A percentile compares a stretch with the other conserved stretches of the same genome.
phyloP scores from a whole-genome alignment of 2,113 vertebrate genomes.

The Collichthys lucidus region DNA sequence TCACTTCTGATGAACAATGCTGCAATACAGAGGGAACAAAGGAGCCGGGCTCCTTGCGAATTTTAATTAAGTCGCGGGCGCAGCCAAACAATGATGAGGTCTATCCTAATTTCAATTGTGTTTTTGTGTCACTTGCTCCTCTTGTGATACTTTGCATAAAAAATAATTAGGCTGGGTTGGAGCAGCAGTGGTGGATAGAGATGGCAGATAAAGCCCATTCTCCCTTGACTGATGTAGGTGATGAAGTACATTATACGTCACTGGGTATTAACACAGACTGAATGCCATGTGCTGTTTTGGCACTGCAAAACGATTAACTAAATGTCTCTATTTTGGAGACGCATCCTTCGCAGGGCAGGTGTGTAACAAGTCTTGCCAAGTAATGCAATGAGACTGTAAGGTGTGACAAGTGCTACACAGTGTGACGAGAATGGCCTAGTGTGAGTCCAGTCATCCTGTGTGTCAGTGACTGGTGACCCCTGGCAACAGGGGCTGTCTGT shows the following conservation, averaged over 20 bases:
- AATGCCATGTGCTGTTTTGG: constrained; percentile 41
- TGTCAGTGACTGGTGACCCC: constrained; percentile 46
- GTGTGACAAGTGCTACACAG: constrained; percentile 51
- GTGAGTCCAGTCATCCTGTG: constrained; percentile 37
- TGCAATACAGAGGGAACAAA: constrained; percentile 81
- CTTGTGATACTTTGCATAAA: constrained; percentile 72
- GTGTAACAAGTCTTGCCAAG: constrained; percentile 49
- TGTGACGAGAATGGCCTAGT: constrained; percentile 39
- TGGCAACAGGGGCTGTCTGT: constrained; percentile 43
- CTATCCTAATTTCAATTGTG: constrained; percentile 74
- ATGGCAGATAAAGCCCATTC: constrained; percentile 52
- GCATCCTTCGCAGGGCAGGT: constrained; percentile 52
- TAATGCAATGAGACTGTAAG: constrained; percentile 14
- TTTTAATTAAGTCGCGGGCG: constrained; percentile 82
- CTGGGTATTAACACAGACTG: constrained; percentile 49
- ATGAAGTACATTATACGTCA: constrained; percentile 51
- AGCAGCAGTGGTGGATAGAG: constrained; percentile 51
- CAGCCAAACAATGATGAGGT: constrained; percentile 81
- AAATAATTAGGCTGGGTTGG: constrained; percentile 75
- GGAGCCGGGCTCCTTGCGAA: constrained; percentile 76
- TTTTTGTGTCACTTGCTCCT: constrained; percentile 75
- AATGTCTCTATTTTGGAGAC: constrained; percentile 58
- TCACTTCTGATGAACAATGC: constrained; percentile 81
- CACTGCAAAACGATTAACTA: constrained; percentile 52
- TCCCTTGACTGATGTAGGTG: constrained; percentile 54